Conservation (phyloP, 2,888 invertebrate genomes). For the Sinhomidia bicolor region DNA sequence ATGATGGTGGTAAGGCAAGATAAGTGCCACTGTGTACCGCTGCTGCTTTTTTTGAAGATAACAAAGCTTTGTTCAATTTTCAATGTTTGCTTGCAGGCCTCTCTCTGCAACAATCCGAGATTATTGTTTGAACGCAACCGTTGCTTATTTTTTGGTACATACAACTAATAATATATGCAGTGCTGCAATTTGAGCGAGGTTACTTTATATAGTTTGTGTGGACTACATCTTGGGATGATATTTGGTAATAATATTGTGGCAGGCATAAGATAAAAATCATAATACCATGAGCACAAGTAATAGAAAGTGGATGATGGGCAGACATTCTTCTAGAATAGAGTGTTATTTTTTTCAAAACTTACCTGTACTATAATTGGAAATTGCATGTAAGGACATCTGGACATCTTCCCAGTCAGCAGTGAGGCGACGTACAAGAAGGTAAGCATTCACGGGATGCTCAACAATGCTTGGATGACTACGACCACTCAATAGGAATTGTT, state of each 20-base stretch:
- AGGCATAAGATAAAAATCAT: background rate
- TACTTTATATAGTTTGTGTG: too few relatives aligned
- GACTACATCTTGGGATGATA: too few relatives aligned
- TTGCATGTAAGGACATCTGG: slow-evolving; percentile 80
- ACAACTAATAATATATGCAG: too few relatives aligned
- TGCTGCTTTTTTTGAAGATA: background rate
- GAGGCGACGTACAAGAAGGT: slow-evolving; percentile 81
- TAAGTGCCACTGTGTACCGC: too few relatives aligned
- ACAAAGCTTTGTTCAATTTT: background rate
- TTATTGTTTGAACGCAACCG: background rate
- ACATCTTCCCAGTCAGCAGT: slow-evolving; percentile 81
- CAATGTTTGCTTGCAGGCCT: background rate
- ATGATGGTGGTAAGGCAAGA: background rate
- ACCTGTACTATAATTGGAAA: slow-evolving; percentile 80
- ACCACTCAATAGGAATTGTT: slow-evolving; percentile 75
- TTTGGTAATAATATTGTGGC: too few relatives aligned
- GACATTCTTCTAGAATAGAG: too few relatives aligned
- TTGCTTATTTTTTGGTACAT: background rate
- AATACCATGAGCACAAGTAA: background rate
- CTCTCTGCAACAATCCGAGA: background rate
- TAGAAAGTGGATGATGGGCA: slow-evolving; percentile 16
- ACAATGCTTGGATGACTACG: slow-evolving; percentile 79
- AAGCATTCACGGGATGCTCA: slow-evolving; percentile 81
- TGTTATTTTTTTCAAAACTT: slow-evolving; percentile 49
- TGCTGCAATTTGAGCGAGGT: too few relatives aligned